phyloP scores from a whole-genome alignment of 2,797 vertebrate genomes.

The Psittacula echo region DNA sequence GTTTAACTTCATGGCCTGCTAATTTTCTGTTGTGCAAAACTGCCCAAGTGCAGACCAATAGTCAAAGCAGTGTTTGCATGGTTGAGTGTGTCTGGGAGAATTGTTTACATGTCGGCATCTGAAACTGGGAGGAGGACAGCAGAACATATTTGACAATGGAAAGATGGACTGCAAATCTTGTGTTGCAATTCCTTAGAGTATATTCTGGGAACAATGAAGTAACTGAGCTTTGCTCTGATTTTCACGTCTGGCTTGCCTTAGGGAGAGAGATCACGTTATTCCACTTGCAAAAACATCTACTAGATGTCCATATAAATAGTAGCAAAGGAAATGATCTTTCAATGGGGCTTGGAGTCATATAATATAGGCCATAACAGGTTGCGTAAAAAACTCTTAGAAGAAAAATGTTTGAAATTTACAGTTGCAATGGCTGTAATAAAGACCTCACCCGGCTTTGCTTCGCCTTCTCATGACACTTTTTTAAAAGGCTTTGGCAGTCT shows the following conservation, averaged over 20 bases:
- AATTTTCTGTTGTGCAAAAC: neutral
- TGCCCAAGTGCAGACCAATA: neutral
- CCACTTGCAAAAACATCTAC: neutral
- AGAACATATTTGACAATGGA: neutral
- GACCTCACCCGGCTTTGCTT: neutral
- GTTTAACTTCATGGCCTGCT: neutral
- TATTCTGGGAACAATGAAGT: constrained; percentile 27
- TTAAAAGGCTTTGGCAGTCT: neutral
- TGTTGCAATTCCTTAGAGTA: neutral
- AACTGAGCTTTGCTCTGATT: neutral
- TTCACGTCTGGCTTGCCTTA: neutral
- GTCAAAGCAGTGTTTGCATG: neutral
- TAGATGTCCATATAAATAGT: neutral
- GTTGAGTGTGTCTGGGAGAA: neutral
- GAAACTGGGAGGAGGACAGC: neutral
- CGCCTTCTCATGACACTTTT: neutral
- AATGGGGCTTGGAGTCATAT: neutral
- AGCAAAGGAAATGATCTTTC: neutral
- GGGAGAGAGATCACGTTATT: neutral
- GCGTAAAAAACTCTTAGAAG: neutral
- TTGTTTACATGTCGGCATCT: constrained; percentile 36
- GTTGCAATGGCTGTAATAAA: neutral
- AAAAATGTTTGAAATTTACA: neutral
- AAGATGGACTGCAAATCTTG: neutral
- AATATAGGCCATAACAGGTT: neutral